Evolutionary conservation across 2,113 vertebrate species (phyloP), one percentile per base, ranked within the genome.

Genomic region (Clinocottus analis): DNA sequence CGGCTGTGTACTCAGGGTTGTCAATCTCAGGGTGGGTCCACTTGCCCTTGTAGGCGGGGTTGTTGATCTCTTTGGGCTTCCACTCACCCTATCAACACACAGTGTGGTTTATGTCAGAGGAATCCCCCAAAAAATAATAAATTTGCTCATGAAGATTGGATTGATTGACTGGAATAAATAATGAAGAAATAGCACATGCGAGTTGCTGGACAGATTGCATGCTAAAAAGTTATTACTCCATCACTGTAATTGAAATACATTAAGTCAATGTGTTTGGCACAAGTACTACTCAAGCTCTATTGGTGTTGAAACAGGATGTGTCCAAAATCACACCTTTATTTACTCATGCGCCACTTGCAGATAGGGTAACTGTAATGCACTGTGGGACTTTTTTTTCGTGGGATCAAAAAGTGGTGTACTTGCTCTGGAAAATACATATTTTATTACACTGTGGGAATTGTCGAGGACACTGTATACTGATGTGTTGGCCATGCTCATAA

Each of bases 21-120:
- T 97, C 95, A 58, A 95, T 95, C 90, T 96, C 94, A 67, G 96
- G 96, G 79, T 96, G 95, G 64, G 95, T 89, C 94, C 94, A 97
- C 75, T 95, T 95, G 21, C 95, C 95, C 85, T 96, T 96, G 86
- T 93, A 96, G 75, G 88, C 95, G 56, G 95, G 95, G 70, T 96
- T 97, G 89, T 94, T 89, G 21, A 96, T 95, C 84, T 96, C 94
- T 62, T 67, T 92, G 81, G 95, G 94, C 62, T 93, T 95, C 96
- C 95, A 95, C 72, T 96, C 92, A 64, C 95, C 95, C 94, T 96
- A 56, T 66, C 2, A 27, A 80, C 85, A 90, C 9, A 43, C 27
- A 33, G 43, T 2, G 56, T 23, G 1, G 12, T 72, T 72, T 63
- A 17, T 31, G 11, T 45, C 12, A 33, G 29, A 12, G 0, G 27